Base-by-base conservation (phyloP, 2,888 invertebrate genomes). In the Escarpia spicata region DNA sequence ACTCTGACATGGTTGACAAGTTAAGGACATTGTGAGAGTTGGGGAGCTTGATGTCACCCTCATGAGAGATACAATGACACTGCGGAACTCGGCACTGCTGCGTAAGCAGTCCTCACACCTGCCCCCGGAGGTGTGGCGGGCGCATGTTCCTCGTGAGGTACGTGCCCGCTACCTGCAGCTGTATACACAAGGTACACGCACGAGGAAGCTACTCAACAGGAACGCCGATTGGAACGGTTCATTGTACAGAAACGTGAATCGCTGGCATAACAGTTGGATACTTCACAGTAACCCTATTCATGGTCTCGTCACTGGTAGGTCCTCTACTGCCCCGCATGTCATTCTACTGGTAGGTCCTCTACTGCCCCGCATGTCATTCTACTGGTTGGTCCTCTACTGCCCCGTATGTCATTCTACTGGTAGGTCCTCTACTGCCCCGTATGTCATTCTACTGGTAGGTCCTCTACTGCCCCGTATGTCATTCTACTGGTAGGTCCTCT, bases 171-270 rank as follows among this genome's bases (percentile, higher is more conserved):
- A 6, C 8, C 92, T 52, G 37, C 43, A 92, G 43, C 12, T 43
- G 52, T 58, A 45, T 19, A 2, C 52, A 45, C 75, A 75, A 26
- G n/a, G 75, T 6, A 26, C 75, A 26, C 75, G 75, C 75, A 75
- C 75, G 26, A 91, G 52, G 89, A 93, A 93, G 75, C 91, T 93
- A 52, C 95, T 95, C 94, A 95, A 95, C 92, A 93, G 95, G 37
- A 95, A 95, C 93, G 94, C 95, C 94, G 95, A 95, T 93, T 95
- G 95, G 95, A 92, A 92, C 60, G 95, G 95, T 26, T 94, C 95
- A 45, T 93, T 95, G 91, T 95, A 95, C 93, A 94, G 95, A 37
- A 94, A 94, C 91, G 94, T 95, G 91, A 95, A 94, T 92, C 94
- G 95, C 92, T 95, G 95, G 93, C 95, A 95, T 92, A 94, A 94